Evolutionary conservation across 2,888 invertebrate genomes (phyloP), one percentile per base, ranked within the genome.

Genomic region (Parnassius mnemosyne): DNA sequence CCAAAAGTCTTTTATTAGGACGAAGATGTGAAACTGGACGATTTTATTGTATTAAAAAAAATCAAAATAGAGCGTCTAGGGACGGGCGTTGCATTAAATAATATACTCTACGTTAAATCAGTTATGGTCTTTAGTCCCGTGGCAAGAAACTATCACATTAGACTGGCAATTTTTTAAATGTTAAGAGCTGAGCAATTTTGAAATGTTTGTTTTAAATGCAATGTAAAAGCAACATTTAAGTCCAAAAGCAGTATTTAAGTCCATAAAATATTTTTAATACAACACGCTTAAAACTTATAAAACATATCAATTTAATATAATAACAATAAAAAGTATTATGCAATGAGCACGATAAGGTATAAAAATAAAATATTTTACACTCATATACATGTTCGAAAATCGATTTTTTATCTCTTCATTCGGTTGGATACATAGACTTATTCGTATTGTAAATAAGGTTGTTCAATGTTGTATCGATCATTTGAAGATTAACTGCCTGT

Each of bases 11-110:
- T 90, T 84, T 79, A 78, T 69, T 78, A 88, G 91, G 91, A 91
- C 91, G 91, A 90, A 90, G 89, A 88, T 89, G 81, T 89, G 79
- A 83, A 74, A 80, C 81, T 90, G 90, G 90, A 90, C 89, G 89
- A 88, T 86, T 87, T 82, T 76, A 83, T 78, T 78, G 79, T 72
- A 69, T 71, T 76, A 79, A 34, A 34, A 34, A 1, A 20, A 81
- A 75, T 78, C 74, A 78, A 75, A 75, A 71, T 68, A 71, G 77
- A 82, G 79, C 74, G 60, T 66, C 58, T 10, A 68, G 79, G 78
- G 80, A 80, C 77, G 78, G 76, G 76, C 77, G 75, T 74, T 74
- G 75, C 70, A 77, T 77, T 75, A 71, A 81, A 13, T 78, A 80
- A 79, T 73, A 77, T 70, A 72, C 59, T 3, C 20, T 41, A 55